Conservation (phyloP, 2,113 vertebrate genomes). For the Hemiscyllium ocellatum region DNA sequence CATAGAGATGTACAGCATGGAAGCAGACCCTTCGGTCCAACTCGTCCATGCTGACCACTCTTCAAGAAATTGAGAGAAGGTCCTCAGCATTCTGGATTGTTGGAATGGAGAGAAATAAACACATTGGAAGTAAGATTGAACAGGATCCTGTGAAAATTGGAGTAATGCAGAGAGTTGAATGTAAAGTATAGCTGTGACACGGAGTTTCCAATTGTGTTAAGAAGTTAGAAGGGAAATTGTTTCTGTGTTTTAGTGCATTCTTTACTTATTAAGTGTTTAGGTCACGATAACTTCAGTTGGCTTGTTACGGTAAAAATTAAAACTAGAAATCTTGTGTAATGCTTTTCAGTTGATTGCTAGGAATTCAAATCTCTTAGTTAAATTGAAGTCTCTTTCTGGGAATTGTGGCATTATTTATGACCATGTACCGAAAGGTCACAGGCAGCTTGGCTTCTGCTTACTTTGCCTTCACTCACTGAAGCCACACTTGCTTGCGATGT, state of each 20-base stretch:
- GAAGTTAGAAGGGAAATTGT: background rate
- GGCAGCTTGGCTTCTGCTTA: background rate
- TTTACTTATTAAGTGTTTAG: background rate
- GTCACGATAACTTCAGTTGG: background rate
- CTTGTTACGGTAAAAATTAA: background rate
- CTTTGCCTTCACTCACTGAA: background rate
- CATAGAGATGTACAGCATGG: no score
- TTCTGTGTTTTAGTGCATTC: background rate
- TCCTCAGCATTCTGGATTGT: no score
- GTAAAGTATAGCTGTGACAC: background rate
- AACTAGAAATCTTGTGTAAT: background rate
- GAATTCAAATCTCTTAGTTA: background rate
- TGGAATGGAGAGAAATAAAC: no score
- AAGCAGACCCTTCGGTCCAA: no score
- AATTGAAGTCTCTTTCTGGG: background rate
- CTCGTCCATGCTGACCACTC: no score
- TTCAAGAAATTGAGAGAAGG: no score
- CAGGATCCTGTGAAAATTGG: background rate
- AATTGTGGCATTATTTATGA: background rate
- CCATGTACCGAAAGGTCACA: background rate
- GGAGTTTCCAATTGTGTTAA: background rate
- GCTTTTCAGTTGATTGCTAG: background rate
- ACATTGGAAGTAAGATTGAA: no score
- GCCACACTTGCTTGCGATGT: background rate
- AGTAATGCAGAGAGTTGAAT: background rate